A percentile compares a stretch with the other conserved stretches of the same genome.
phyloP scores from a whole-genome alignment of 2,113 vertebrate genomes.

The Chloropsis cyanopogon region DNA sequence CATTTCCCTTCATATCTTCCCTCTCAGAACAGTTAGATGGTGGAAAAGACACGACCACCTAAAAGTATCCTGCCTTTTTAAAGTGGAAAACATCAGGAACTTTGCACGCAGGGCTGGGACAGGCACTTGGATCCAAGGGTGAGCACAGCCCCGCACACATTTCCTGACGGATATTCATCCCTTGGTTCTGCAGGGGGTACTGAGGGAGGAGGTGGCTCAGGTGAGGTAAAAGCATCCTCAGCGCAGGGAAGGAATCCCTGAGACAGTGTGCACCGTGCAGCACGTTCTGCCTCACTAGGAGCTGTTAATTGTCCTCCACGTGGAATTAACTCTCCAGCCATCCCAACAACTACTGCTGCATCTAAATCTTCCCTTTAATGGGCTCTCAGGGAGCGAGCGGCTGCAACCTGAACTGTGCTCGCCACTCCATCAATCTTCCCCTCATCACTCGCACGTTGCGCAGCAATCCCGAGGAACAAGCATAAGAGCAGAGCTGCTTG shows the following conservation, averaged over 20 bases:
- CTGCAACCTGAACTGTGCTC: background rate
- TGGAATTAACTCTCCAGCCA: constrained; percentile 23
- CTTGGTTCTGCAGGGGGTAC: background rate
- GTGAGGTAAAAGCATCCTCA: background rate
- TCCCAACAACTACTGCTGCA: background rate
- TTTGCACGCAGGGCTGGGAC: background rate
- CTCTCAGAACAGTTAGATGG: fast-evolving
- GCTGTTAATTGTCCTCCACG: constrained; percentile 21
- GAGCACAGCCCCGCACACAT: fast-evolving
- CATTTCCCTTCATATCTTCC: background rate
- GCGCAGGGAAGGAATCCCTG: background rate
- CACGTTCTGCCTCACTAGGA: background rate
- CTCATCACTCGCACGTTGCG: background rate
- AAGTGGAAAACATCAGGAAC: background rate
- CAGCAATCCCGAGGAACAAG: background rate
- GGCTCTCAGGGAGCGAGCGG: background rate
- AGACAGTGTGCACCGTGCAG: fast-evolving
- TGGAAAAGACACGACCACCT: fast-evolving
- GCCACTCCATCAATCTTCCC: background rate
- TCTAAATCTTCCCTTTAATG: constrained; percentile 16
- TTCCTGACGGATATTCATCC: background rate
- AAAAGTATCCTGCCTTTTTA: background rate
- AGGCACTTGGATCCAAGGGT: fast-evolving
- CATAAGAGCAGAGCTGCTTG: fast-evolving
- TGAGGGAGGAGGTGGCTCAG: background rate